Percentiles rank a stretch among this genome's conserved stretches.
phyloP scores from a whole-genome alignment of 2,113 vertebrate genomes.

The Craseonycteris thonglongyai region DNA sequence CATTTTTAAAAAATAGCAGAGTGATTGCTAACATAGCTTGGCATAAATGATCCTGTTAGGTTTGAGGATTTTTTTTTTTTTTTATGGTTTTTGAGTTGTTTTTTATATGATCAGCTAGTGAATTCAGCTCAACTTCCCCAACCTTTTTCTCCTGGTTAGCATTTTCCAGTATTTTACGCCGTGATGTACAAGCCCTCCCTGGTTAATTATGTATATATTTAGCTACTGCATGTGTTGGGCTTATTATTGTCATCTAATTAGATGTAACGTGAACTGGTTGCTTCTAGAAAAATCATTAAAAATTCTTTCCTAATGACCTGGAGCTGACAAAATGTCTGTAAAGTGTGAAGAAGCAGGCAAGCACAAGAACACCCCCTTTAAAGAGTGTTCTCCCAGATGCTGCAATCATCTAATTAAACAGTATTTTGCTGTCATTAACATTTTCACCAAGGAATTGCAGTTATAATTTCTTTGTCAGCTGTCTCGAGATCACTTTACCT shows the following conservation, averaged over 20 bases:
- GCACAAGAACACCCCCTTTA: conserved; percentile 83
- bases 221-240: conserved; percentile 89
- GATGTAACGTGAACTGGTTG: conserved; percentile 94
- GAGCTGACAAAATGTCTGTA: conserved; percentile 98
- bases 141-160: conserved; percentile 77
- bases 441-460: conserved; percentile 88
- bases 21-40: conserved; percentile 47
- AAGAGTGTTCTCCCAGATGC: conserved; percentile 92
- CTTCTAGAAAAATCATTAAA: conserved; percentile 98
- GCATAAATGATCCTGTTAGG: conserved; percentile 49
- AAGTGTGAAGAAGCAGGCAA: conserved; percentile 90
- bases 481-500: conserved; percentile 84
- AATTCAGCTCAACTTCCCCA: conserved; percentile 74
- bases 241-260: conserved; percentile 99
- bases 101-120: conserved; percentile 74
- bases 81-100: conserved; percentile 59
- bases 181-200: conserved; percentile 86
- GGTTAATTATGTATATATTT: conserved; percentile 99
- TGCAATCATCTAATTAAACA: conserved; percentile 98
- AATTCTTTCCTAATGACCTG: conserved; percentile 97
- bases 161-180: conserved; percentile 82
- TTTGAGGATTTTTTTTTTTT: conserved; percentile 49
- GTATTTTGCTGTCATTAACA: conserved; percentile 98
- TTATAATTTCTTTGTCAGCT: conserved; percentile 89
- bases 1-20: conserved; percentile 35